Evolutionary conservation across 1,140 invertebrate genomes (phyloP).

Genomic region (Aphelinus atriplicis): DNA sequence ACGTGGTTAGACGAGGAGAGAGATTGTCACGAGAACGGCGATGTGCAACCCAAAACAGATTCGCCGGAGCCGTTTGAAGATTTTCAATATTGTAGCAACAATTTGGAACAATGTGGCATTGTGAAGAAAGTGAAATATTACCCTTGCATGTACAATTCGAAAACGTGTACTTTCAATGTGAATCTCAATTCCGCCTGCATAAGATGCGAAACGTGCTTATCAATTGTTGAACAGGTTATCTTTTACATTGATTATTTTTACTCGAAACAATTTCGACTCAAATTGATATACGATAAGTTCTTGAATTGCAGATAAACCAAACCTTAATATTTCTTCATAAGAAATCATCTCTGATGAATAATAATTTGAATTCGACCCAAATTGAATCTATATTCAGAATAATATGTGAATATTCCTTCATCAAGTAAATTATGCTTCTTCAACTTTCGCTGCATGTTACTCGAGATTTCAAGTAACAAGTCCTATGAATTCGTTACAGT

Average conservation of each 20-base stretch:
- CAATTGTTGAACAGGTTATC: constrained; percentile 52
- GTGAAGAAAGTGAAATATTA: constrained; percentile 16
- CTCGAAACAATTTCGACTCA: not conserved
- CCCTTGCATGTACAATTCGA: not conserved
- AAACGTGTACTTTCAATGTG: constrained; percentile 34
- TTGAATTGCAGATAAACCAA: constrained; percentile 53
- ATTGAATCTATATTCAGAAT: constrained; percentile 41
- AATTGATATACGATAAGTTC: not conserved
- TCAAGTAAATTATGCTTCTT: constrained; percentile 46
- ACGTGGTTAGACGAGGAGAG: not conserved
- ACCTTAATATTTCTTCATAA: constrained; percentile 50
- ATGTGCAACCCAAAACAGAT: not conserved
- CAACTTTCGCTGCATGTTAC: no score
- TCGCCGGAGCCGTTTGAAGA: not conserved
- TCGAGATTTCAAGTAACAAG: not conserved
- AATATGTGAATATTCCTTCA: constrained; percentile 54
- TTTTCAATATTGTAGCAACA: constrained; percentile 5
- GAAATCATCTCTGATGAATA: constrained; percentile 33
- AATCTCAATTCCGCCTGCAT: constrained; percentile 55
- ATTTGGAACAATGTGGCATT: constrained; percentile 29
- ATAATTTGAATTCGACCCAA: constrained; percentile 47
- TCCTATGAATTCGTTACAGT: constrained; percentile 43
- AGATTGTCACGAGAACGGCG: not conserved
- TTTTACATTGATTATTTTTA: not conserved
- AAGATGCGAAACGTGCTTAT: constrained; percentile 54